phyloP scores from a whole-genome alignment of 2,113 vertebrate genomes.

The Carassius auratus region DNA sequence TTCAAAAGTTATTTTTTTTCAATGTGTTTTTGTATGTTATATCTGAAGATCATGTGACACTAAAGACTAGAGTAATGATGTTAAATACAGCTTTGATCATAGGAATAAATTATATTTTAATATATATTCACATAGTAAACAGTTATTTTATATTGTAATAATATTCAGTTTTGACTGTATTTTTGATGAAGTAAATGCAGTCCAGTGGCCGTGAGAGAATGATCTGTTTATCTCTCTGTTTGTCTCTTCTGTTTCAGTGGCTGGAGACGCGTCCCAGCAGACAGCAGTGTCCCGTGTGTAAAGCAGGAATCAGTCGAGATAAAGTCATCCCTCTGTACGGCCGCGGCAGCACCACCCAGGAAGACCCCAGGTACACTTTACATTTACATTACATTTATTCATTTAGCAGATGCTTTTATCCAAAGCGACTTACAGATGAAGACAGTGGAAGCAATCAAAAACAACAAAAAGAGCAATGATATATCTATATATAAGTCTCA shows the following conservation, averaged over 20 bases:
- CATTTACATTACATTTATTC: no score
- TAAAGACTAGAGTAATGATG: neutral
- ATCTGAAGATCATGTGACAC: neutral
- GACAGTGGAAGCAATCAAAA: no score
- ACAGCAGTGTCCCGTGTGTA: conserved; percentile 91
- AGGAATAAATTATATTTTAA: neutral
- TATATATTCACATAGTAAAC: neutral
- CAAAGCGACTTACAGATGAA: no score
- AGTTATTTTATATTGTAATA: neutral
- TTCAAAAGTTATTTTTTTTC: no score
- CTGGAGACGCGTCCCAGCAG: conserved; percentile 85
- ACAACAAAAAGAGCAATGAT: no score
- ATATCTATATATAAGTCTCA: no score
- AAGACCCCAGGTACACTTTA: conserved; percentile 85
- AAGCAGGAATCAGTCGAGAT: conserved; percentile 88
- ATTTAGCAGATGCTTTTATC: no score
- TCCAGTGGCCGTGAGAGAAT: neutral
- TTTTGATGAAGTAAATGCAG: neutral
- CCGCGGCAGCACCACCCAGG: conserved; percentile 83
- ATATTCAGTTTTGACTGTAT: neutral
- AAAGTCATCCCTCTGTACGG: conserved; percentile 92
- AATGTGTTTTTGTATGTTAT: neutral
- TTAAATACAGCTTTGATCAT: neutral
- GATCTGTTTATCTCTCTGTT: no score
- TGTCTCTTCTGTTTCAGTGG: conserved; percentile 76